These are phyloP conservation scores for Brachyptera putata DNA, from an alignment of 2,888 invertebrate genomes.

Conservation along the genomic window DNA sequence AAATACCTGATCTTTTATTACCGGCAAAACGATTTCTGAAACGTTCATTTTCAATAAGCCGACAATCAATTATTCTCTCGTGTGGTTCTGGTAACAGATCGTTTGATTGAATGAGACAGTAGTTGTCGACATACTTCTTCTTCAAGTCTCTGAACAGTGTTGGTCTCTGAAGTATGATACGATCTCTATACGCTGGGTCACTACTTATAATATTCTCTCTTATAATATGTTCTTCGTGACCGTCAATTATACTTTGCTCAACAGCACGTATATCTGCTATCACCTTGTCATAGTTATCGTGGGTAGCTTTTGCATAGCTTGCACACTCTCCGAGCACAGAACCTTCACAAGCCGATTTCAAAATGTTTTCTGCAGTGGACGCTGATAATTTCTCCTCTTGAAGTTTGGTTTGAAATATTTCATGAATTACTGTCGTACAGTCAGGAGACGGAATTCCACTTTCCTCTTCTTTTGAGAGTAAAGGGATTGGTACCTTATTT, in stretches of 20 bases:
- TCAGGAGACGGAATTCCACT: background rate
- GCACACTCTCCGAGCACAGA: background rate
- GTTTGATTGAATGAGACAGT: background rate
- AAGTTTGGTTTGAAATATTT: background rate
- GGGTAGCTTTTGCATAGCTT: background rate
- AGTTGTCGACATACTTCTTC: background rate
- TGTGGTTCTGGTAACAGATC: too few relatives aligned
- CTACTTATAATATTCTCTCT: constrained; percentile 34
- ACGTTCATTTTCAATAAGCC: too few relatives aligned
- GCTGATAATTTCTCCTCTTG: background rate
- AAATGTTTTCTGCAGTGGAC: background rate
- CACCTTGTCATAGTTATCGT: background rate
- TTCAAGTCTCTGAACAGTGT: background rate
- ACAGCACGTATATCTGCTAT: constrained; percentile 36
- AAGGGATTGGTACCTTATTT: background rate
- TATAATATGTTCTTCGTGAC: constrained; percentile 38
- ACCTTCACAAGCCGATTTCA: background rate
- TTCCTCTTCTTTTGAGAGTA: background rate
- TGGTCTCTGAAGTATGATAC: too few relatives aligned
- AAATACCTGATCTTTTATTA: too few relatives aligned
- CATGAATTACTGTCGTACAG: background rate
- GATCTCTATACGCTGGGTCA: too few relatives aligned
- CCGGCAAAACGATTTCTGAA: too few relatives aligned
- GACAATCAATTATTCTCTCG: too few relatives aligned
- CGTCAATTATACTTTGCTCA: constrained; percentile 39